Conservation (phyloP, 23 tunicate species). For the Pegea sp. region DNA sequence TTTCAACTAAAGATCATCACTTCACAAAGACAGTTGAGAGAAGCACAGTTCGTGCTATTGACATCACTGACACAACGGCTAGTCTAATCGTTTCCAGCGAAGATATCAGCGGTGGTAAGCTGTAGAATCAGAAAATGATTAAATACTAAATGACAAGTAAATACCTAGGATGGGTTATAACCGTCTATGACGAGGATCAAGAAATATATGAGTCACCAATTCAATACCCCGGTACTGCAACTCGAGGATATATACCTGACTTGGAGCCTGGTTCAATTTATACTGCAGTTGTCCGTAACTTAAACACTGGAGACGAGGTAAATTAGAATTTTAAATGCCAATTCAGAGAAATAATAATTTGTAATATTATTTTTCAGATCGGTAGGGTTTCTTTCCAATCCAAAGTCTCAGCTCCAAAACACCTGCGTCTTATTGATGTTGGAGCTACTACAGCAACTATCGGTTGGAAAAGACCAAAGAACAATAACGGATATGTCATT, state of each 20-base stretch:
- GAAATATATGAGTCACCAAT: constrained; percentile 15
- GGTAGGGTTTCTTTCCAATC: constrained; percentile 19
- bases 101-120: background rate
- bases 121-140: background rate
- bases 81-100: background rate
- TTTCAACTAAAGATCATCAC: background rate
- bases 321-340: too few relatives aligned
- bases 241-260: constrained; percentile 1
- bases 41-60: background rate
- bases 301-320: constrained; percentile 4
- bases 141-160: background rate
- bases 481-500: constrained; percentile 22
- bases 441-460: constrained; percentile 4
- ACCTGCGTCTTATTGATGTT: background rate
- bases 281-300: constrained; percentile 2
- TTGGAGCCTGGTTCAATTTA: constrained; percentile 14
- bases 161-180: constrained; percentile 17
- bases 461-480: constrained; percentile 17
- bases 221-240: background rate
- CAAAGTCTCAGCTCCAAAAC: constrained; percentile 10
- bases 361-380: constrained; percentile 6
- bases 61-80: background rate
- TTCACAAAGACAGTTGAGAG: background rate
- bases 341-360: too few relatives aligned
- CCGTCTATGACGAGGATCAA: constrained; percentile 7